Evolutionary conservation across 2,113 vertebrate genomes (phyloP).

Genomic region (Sinocyclocheilus anshuiensis): DNA sequence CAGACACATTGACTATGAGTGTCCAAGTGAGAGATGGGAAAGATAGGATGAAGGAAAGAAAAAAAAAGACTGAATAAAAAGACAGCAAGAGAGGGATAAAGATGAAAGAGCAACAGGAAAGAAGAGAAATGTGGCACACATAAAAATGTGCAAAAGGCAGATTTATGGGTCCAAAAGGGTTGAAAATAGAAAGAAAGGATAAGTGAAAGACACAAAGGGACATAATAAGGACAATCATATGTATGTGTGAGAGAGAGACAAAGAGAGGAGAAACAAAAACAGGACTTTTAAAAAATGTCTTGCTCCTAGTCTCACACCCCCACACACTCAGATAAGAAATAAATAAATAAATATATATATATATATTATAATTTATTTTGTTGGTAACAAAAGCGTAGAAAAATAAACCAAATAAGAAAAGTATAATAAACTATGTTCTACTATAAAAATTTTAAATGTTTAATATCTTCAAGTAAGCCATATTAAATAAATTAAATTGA

Average conservation of each 20-base stretch:
- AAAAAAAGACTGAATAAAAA: neutral
- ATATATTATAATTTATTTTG: too few species aligned
- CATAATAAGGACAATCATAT: constrained; percentile 4
- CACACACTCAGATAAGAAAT: neutral
- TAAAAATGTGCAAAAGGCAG: constrained; percentile 14
- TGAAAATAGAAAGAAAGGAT: constrained; percentile 6
- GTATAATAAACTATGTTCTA: neutral
- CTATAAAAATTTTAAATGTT: neutral
- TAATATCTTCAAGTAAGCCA: neutral
- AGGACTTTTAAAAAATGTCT: neutral
- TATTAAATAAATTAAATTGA: neutral
- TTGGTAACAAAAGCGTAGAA: too few species aligned
- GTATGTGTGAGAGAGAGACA: neutral
- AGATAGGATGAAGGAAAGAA: constrained; percentile 9
- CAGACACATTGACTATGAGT: constrained; percentile 12
- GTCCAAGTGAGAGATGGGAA: constrained; percentile 30
- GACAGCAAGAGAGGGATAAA: constrained; percentile 42
- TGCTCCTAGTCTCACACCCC: neutral
- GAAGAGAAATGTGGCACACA: neutral
- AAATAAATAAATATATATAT: too few species aligned
- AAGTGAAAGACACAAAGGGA: neutral
- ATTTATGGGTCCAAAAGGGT: constrained; percentile 46
- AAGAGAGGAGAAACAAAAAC: neutral
- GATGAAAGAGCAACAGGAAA: constrained; percentile 13
- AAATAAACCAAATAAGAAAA: neutral